Evolutionary conservation across 2,888 invertebrate genomes (phyloP), one percentile per base, ranked within the genome.

Genomic region (Formica aserva): DNA sequence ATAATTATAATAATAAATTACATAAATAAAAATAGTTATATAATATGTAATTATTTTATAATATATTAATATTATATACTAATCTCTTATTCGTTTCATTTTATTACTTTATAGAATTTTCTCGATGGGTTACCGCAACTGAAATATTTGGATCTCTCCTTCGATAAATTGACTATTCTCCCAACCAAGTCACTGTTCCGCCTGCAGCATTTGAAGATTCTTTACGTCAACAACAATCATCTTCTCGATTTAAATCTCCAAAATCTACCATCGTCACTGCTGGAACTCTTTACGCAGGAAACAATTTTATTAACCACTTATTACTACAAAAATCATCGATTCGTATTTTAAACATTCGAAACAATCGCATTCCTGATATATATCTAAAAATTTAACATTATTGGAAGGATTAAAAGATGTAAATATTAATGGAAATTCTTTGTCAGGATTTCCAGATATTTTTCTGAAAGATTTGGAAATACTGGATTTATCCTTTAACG

Each of bases 401-500:
- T 63, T 88, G 6, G 83, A 86, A 26, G 57, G 86, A 32, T 66
- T 94, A 57, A 78, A 85, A 78, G 55, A 81, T 84, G 81, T 94
- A 0, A 93, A 94, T 83, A 48, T 94, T 15, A 92, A 92, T 77
- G 90, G 91, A 32, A 94, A 94, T 82, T 77, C 18, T 88, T 93
- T 96, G 85, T 95, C 95, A 86, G 94, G 95, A 13, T 92, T 96
- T 35, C 94, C 95, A 71, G 93, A 95, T n/a, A 91, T 94, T 41
- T 95, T 94, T 76, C 91, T 96, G 15, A 92, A 95, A 0, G 95
- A 94, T 63, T 93, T 96, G 0, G 95, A 94, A 89, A 95, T 93
- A 57, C 89, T 96, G 80, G 96, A 96, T 88, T 69, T 96, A 35
- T 96, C 96, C 0, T 95, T 95, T 89, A 96, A 96, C 88, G 88